Conservation (phyloP, 2,888 invertebrate genomes). For the Aromia moschata region DNA sequence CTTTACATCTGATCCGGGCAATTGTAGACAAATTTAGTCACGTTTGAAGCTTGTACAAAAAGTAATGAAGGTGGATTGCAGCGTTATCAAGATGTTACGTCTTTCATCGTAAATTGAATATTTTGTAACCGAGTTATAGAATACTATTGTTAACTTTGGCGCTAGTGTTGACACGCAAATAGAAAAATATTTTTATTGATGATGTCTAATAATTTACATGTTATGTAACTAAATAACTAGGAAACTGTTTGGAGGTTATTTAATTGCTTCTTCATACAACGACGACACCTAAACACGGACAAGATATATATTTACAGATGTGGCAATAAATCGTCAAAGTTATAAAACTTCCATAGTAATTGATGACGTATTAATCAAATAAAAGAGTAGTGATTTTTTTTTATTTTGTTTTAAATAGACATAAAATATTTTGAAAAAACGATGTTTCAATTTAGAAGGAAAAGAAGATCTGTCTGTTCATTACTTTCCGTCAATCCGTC, state of each 20-base stretch:
- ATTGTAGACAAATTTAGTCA: conserved; percentile 24
- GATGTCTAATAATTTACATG: neutral
- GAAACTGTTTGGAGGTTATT: neutral
- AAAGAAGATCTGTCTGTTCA: too few relatives aligned
- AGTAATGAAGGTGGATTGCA: conserved; percentile 18
- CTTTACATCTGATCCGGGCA: neutral
- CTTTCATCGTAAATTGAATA: neutral
- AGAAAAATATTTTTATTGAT: neutral
- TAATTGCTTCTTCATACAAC: too few relatives aligned
- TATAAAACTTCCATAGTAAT: too few relatives aligned
- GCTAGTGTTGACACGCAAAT: neutral
- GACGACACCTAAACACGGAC: too few relatives aligned
- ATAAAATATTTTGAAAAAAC: too few relatives aligned
- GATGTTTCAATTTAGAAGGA: too few relatives aligned
- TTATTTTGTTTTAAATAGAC: too few relatives aligned
- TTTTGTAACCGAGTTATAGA: conserved; percentile 1
- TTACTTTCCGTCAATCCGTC: too few relatives aligned
- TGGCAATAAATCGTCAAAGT: too few relatives aligned
- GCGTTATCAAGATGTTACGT: conserved; percentile 1
- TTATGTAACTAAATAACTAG: neutral
- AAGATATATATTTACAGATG: too few relatives aligned
- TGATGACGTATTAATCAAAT: too few relatives aligned
- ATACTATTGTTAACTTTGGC: neutral
- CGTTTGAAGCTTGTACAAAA: neutral
- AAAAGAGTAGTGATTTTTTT: too few relatives aligned